Evolutionary conservation across 2,113 vertebrate genomes (phyloP), one percentile per base, ranked within the genome.

Genomic region (Solea senegalensis): DNA sequence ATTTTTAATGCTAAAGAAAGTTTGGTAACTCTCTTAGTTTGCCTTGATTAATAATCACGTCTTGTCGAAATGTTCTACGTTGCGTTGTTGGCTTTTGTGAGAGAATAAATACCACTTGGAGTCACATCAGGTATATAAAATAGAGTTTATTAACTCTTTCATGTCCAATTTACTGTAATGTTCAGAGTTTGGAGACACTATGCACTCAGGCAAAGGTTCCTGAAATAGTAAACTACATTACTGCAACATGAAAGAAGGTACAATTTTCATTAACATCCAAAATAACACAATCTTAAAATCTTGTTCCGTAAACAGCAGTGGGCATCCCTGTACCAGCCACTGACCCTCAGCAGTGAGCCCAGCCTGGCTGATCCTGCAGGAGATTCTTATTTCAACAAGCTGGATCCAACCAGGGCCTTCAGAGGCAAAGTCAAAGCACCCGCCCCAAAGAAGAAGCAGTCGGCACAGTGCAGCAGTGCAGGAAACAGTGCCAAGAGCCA

Each of bases 281-380:
- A 48, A 7, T n/a, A 28, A 9, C 6, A 11, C 27, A 7, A 50
- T 48, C 21, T 76, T 7, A 72, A 39, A n/a, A 15, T 73, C 12
- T 14, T 73, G 9, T 72, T 66, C 53, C n/a, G 39, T 72, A 73
- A 72, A 57, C 93, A 99, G 98, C 98, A 98, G 87, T 99, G 98
- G 97, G 96, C 97, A 69, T 97, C 95, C 64, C 95, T 98, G 90
- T 99, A 97, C 85, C 97, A 96, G 69, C 97, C 98, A 16, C 93
- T 98, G 89, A 95, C 92, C 10, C 93, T 94, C 88, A 93, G 91
- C 83, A 83, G 90, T 14, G 76, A 93, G 41, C 80, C 90, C n/a
- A 91, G 92, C 54, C 76, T 85, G 0, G 48, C 44, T 2, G 95
- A 97, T 85, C 88, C 94, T 16, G 46, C 81, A 13, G 87, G 93